These are phyloP conservation scores for Polia nebulosa DNA, from an alignment of 2,888 invertebrate species.

Conservation along the genomic window DNA sequence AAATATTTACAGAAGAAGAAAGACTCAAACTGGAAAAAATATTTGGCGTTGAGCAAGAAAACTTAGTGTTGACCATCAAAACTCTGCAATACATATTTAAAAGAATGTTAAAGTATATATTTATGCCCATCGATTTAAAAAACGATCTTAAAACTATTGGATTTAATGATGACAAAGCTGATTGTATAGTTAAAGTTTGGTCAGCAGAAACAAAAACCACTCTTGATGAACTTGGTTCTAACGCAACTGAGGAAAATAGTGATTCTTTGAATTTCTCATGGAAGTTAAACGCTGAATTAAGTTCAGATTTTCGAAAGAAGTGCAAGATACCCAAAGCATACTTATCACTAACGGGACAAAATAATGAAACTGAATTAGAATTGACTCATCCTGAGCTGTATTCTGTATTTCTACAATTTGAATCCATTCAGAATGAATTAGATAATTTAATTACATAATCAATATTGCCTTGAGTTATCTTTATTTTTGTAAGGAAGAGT, in stretches of 20 bases:
- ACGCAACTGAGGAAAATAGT: conserved; percentile 68
- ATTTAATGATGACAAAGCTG: conserved; percentile 80
- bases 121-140: conserved; percentile 85
- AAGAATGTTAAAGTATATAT: conserved; percentile 83
- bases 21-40: conserved; percentile 81
- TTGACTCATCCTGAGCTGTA: conserved; percentile 84
- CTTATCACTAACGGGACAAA: conserved; percentile 72
- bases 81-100: conserved; percentile 82
- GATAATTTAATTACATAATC: conserved; percentile 79
- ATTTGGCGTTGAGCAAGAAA: conserved; percentile 80
- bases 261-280: conserved; percentile 79
- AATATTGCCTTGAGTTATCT: not conserved
- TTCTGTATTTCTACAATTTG: conserved; percentile 85
- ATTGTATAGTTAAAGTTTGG: conserved; percentile 84
- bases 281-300: conserved; percentile 86
- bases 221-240: conserved; percentile 78
- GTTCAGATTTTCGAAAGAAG: conserved; percentile 84
- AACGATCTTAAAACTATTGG: conserved; percentile 80
- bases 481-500: not conserved
- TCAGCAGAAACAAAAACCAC: conserved; percentile 82
- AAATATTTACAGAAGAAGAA: conserved; percentile 85
- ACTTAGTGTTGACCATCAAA: conserved; percentile 79
- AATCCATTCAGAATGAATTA: conserved; percentile 86
- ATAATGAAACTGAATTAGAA: conserved; percentile 80
- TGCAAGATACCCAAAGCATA: conserved; percentile 85